Conservation (phyloP, 2,113 vertebrate species). For the Oceanites oceanicus region DNA sequence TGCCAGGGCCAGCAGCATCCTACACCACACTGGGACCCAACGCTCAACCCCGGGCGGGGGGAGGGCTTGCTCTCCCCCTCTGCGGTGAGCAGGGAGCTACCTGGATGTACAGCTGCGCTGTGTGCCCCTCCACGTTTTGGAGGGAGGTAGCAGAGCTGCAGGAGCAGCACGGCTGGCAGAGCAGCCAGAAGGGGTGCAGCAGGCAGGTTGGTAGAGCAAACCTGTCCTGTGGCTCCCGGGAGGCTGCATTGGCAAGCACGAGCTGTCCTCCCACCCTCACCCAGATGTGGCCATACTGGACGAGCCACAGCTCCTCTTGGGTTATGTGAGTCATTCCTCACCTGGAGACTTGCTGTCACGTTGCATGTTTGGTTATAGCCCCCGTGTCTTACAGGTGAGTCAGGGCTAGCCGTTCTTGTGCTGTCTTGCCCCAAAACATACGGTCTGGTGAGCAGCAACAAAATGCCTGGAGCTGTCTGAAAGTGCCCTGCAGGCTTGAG, state of each 20-base stretch:
- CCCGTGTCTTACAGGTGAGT: background rate
- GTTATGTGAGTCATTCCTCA: fast-evolving
- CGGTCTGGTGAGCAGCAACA: background rate
- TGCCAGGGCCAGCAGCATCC: background rate
- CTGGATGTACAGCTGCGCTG: background rate
- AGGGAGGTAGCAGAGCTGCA: background rate
- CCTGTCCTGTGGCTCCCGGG: fast-evolving
- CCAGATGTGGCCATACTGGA: background rate
- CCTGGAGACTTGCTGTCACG: background rate
- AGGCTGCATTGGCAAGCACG: fast-evolving
- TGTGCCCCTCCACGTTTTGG: fast-evolving
- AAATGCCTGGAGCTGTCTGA: background rate
- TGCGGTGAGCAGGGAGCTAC: background rate
- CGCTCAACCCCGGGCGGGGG: fast-evolving
- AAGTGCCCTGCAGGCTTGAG: background rate
- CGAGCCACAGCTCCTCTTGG: background rate
- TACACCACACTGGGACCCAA: fast-evolving
- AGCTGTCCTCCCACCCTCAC: background rate
- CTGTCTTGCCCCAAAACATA: background rate
- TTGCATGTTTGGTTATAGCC: background rate
- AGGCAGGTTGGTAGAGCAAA: background rate
- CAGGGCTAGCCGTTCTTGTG: background rate
- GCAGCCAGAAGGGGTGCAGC: background rate
- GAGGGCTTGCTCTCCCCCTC: background rate
- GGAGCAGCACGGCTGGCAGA: background rate